Percentiles rank a stretch among this genome's conserved stretches.
Evolutionary conservation across 2,888 invertebrate genomes (phyloP).

Genomic region (Calliphora vomitoria): DNA sequence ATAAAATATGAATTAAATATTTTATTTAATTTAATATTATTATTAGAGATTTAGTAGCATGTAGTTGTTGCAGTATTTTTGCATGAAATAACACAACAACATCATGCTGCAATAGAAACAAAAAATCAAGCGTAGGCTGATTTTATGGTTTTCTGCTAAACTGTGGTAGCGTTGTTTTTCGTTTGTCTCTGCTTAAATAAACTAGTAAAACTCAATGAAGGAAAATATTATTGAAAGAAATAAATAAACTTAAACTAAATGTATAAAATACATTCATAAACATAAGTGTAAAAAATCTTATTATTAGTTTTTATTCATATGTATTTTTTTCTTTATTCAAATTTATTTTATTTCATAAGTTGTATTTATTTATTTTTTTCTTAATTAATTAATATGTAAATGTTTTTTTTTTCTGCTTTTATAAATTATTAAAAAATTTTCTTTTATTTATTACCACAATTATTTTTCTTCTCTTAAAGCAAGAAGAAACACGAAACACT

Average conservation of each 20-base stretch:
- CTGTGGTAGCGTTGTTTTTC: slow-evolving; percentile 55
- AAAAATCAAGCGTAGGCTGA: slow-evolving; percentile 49
- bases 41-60: slow-evolving; percentile 42
- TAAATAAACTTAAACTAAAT: slow-evolving; percentile 31
- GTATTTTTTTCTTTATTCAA: neutral
- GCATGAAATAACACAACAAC: slow-evolving; percentile 36
- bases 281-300: neutral
- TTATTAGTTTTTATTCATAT: slow-evolving; percentile 20
- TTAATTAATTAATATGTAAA: slow-evolving; percentile 35
- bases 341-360: too few relatives aligned
- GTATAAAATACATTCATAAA: slow-evolving; percentile 24
- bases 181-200: neutral
- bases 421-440: slow-evolving; percentile 19
- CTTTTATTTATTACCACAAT: slow-evolving; percentile 12
- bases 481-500: neutral
- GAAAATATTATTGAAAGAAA: neutral
- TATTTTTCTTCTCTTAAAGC: neutral
- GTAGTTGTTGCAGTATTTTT: slow-evolving; percentile 30
- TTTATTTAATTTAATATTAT: slow-evolving; percentile 44
- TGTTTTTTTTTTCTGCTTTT: neutral
- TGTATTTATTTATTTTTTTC: slow-evolving; percentile 29
- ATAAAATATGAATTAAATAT: slow-evolving; percentile 65
- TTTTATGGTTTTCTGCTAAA: slow-evolving; percentile 56
- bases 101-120: slow-evolving; percentile 18
- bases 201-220: neutral